Evolutionary conservation across 2,797 vertebrate species (phyloP).

Genomic region (Paedocypris micromegethes): DNA sequence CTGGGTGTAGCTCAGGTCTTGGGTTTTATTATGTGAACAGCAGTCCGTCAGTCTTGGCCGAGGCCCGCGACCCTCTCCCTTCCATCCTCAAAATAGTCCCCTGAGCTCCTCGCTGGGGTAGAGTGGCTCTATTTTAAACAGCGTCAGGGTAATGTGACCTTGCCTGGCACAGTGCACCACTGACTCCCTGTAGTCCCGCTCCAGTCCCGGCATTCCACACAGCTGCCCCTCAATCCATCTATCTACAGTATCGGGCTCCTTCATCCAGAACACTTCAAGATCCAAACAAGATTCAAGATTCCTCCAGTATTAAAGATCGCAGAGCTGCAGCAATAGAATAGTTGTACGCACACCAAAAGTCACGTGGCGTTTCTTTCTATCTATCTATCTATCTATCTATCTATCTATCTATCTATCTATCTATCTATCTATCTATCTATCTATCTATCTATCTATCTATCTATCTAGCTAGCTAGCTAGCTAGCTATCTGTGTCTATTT

Average conservation of each 20-base stretch:
- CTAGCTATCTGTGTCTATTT: no score
- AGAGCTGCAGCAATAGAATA: no score
- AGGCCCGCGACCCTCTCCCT: slow-evolving; percentile 41
- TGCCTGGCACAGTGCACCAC: slow-evolving; percentile 49
- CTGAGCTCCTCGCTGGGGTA: slow-evolving; percentile 62
- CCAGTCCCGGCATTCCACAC: slow-evolving; percentile 11
- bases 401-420: no score
- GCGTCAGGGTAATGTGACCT: slow-evolving; percentile 78
- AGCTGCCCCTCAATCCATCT: not conserved
- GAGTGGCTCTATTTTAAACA: slow-evolving; percentile 73
- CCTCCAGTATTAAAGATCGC: no score
- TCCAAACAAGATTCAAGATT: no score
- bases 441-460: no score
- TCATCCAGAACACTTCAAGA: not conserved
- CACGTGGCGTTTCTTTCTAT: no score
- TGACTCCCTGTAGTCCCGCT: slow-evolving; percentile 48
- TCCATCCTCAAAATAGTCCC: slow-evolving; percentile 65
- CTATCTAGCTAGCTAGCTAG: no score
- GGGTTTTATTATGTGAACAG: slow-evolving; percentile 34
- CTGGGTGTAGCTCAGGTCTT: slow-evolving; percentile 17
- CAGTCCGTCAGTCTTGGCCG: slow-evolving; percentile 25
- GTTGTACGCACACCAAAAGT: no score
- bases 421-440: no score
- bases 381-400: no score
- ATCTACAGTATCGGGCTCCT: slow-evolving; percentile 47